Conservation (phyloP, 2,797 vertebrate genomes). For the Esox masquinongy region DNA sequence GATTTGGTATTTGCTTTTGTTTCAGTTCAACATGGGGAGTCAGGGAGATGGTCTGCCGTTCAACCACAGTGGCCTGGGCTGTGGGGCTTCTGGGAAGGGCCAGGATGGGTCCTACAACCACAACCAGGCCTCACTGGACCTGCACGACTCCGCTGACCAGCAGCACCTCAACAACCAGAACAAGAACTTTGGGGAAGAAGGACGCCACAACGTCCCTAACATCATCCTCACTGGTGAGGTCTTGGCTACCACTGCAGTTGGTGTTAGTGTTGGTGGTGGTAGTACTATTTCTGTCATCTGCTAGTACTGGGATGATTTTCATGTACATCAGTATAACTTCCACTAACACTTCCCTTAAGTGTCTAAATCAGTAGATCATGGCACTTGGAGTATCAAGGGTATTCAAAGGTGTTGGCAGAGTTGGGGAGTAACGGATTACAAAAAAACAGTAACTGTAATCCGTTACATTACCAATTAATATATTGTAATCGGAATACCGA, state of each 20-base stretch:
- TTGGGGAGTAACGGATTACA: no score
- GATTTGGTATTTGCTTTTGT: constrained; percentile 22
- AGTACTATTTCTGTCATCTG: not conserved
- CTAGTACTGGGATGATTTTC: not conserved
- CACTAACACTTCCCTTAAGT: not conserved
- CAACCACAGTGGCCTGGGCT: constrained; percentile 65
- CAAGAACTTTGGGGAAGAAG: constrained; percentile 63
- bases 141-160: constrained; percentile 69
- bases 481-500: no score
- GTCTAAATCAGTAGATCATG: not conserved
- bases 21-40: constrained; percentile 75
- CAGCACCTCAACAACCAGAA: constrained; percentile 78
- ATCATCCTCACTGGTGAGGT: constrained; percentile 86
- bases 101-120: constrained; percentile 50
- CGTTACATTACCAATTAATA: no score
- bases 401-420: no score
- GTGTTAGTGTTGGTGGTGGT: not conserved
- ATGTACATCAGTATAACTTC: not conserved
- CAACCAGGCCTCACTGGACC: constrained; percentile 58
- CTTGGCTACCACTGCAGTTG: not conserved
- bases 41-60: constrained; percentile 67
- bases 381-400: not conserved
- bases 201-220: constrained; percentile 81
- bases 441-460: no score
- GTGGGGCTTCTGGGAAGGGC: constrained; percentile 54